phyloP scores from a whole-genome alignment of 2,888 invertebrate species.

The Rhaphigaster nebulosa region DNA sequence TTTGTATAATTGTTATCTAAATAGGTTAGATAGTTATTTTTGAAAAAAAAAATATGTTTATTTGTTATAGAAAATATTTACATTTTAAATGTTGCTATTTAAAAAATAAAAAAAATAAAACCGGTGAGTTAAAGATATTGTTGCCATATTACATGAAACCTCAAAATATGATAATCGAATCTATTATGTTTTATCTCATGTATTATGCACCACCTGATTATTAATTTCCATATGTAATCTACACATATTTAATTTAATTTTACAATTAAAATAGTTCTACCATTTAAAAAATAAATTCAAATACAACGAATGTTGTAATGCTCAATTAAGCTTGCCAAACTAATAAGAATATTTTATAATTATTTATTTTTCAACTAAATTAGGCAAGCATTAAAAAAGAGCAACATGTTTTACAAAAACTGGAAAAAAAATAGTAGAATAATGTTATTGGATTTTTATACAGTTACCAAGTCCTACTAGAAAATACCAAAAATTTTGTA shows the following conservation, averaged over 20 bases:
- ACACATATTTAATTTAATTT: slow-evolving; percentile 24
- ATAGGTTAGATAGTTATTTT: slow-evolving; percentile 43
- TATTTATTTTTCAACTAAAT: slow-evolving; percentile 60
- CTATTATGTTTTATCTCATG: slow-evolving; percentile 29
- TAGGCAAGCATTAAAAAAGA: slow-evolving; percentile 57
- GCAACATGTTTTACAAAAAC: slow-evolving; percentile 56
- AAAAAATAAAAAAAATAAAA: slow-evolving; percentile 37
- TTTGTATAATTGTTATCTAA: slow-evolving; percentile 48
- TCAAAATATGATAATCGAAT: slow-evolving; percentile 24
- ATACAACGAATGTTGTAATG: slow-evolving; percentile 59
- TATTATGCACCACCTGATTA: slow-evolving; percentile 16
- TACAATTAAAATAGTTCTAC: slow-evolving; percentile 1
- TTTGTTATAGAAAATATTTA: slow-evolving; percentile 51
- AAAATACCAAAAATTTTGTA: slow-evolving; percentile 59
- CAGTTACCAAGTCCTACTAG: slow-evolving; percentile 54
- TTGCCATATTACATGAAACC: slow-evolving; percentile 51
- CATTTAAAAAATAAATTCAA: slow-evolving; percentile 32
- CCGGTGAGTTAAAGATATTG: slow-evolving; percentile 25
- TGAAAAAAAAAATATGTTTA: slow-evolving; percentile 26
- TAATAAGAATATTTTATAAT: slow-evolving; percentile 50
- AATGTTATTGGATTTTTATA: slow-evolving; percentile 11
- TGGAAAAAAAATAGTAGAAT: slow-evolving; percentile 22
- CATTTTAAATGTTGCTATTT: slow-evolving; percentile 41
- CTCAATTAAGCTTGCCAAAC: slow-evolving; percentile 64
- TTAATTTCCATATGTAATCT: slow-evolving; percentile 1